Base-by-base conservation (phyloP, 2,888 invertebrate genomes). In the Drosophila borealis region DNA sequence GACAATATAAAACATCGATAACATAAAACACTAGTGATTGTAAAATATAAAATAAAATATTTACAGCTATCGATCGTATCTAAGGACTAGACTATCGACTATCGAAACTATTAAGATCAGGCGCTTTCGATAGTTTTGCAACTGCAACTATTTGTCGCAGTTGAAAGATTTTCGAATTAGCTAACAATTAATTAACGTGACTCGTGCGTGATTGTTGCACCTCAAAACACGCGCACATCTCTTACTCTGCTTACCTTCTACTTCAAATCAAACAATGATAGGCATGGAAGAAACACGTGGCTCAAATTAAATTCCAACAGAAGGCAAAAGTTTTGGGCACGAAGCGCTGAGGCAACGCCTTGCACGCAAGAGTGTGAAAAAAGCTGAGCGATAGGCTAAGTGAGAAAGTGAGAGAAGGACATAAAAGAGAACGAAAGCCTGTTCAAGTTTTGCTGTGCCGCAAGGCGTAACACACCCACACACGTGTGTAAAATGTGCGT, bases 401-500 rank as follows among this genome's bases (percentile, higher is more conserved):
- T 19, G 29, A 36, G n/a, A 48, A 49, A 54, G 42, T 36, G 56
- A 45, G 66, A 46, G 44, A 56, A 41, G 13, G 46, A 37, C 42
- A 64, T 50, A 50, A 54, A 41, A 51, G 64, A 37, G 64, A 51
- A 59, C 48, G 44, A 45, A 59, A 61, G 75, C 66, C 61, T 55
- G 55, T 55, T 60, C 59, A 65, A 70, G 49, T 59, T 74, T 25
- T 14, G 21, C 13, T 41, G 54, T 44, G 42, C 72, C 37, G 14
- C 55, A 67, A 69, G 70, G 54, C 51, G 63, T 60, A 53, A 68
- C 68, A 9, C 41, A 83, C 80, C 83, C 88, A 13, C 41, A 83
- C 80, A 83, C 86, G 86, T 84, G 86, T 84, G 80, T 77, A 68
- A 76, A 79, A 75, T 80, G 69, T 29, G 66, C 10, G 36, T 21